Base-by-base conservation (phyloP, 2,888 invertebrate genomes). In the Tenthredo mesomela region DNA sequence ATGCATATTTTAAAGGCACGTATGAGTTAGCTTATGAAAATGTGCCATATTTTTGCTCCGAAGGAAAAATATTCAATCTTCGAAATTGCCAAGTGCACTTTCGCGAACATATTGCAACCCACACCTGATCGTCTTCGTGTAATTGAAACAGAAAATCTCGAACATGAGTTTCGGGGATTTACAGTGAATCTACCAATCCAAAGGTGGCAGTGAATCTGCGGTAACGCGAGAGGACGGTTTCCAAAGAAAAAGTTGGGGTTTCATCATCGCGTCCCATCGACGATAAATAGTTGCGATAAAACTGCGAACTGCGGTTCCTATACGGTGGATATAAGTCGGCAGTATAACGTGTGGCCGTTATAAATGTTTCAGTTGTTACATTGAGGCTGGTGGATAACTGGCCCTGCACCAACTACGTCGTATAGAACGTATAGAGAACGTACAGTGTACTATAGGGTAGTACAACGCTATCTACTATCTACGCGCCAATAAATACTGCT, bases 311-410 rank as follows among this genome's bases (percentile, higher is more conserved):
- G 86, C 86, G 86, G 86, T 86, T 85, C 86, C 87, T 85, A 54
- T 54, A 86, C 87, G 86, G 82, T 86, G 87, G 87, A 40, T 80
- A 33, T 40, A 15, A 80, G 80, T 80, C 80, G 21, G 67, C 82
- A n/a, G 67, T 88, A 88, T 89, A 90, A 89, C 89, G 90, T 88
- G 90, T 87, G 89, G 89, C 90, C 87, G 89, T 91, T 90, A 90
- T 90, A 89, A 91, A 90, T 89, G 90, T 89, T 91, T 89, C 89
- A 88, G 89, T 89, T 89, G 90, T 90, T 89, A 89, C 88, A 88
- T 89, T 87, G 88, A 89, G 89, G 89, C 18, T 67, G 70, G 82
- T 82, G 88, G 89, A 89, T 90, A 89, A 90, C 91, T 91, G 90
- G 89, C 90, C 89, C 89, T 87, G 91, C 89, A 90, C 91, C 89